Evolutionary conservation across 2,113 vertebrate species (phyloP), one percentile per base, ranked within the genome.

Genomic region (Engraulis encrasicolus): DNA sequence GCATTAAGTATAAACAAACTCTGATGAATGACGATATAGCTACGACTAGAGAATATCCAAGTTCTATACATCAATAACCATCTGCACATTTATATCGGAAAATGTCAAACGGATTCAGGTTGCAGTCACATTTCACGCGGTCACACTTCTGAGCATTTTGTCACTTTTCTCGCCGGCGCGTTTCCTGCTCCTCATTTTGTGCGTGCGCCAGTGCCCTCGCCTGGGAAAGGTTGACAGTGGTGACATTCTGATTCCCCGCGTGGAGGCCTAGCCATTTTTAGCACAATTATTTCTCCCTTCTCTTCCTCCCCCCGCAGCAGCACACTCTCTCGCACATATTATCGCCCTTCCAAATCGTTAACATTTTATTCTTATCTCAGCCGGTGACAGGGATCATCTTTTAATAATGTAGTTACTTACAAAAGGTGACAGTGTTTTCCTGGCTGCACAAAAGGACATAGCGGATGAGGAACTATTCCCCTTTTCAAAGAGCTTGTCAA

Each of bases 331-430:
- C 85, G 89, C 86, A 89, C 85, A 82, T 83, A 89, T 86, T 50
- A 80, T 88, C 81, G 84, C 20, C 74, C 81, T 85, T 89, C 88
- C 49, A 80, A 87, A 87, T 86, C 83, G 84, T 86, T 91, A 89
- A 85, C 81, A 86, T 83, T 88, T 84, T 87, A 87, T 89, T 90
- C 87, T 88, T 84, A 78, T 91, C 80, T 80, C 7, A 6, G 31
- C 84, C 81, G 84, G 83, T 87, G 91, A 90, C 92, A 92, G 87
- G 87, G 85, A 89, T 90, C 85, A 81, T 84, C 86, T 88, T n/a
- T 89, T 93, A 92, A 94, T 93, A 89, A 92, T 86, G 87, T 87
- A 88, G 54, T 36, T 80, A 79, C 87, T 89, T 83, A 83, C 84
- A 88, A 88, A n/a, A 92, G 89, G 87, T 89, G 89, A 89, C 85